Percentiles rank a stretch among this genome's conserved stretches.
Evolutionary conservation across 2,797 vertebrate species (phyloP).

Genomic region (Pempheris klunzingeri): DNA sequence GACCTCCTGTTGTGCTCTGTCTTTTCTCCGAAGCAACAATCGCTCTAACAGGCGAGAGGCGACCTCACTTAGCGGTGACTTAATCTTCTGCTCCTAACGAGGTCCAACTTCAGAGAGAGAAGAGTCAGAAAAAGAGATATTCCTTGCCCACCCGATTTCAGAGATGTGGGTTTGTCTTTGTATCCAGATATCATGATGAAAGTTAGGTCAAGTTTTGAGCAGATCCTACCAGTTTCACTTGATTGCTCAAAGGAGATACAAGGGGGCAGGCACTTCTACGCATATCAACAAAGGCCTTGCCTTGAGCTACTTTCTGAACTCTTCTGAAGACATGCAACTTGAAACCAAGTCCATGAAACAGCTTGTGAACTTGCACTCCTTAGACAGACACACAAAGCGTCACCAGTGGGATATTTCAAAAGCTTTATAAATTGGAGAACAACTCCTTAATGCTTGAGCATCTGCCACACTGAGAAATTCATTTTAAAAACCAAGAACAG

Average conservation of each 20-base stretch:
- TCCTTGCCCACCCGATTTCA: conserved; percentile 6
- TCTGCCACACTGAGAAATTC: background rate
- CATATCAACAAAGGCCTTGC: conserved; percentile 37
- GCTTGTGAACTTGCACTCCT: conserved; percentile 16
- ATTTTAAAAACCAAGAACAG: background rate
- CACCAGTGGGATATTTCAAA: conserved; percentile 16
- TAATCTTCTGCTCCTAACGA: conserved; percentile 39
- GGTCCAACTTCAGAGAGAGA: conserved; percentile 31
- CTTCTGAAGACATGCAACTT: conserved; percentile 5
- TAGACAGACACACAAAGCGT: background rate
- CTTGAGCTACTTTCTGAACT: conserved; percentile 44
- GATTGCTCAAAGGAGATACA: conserved; percentile 18
- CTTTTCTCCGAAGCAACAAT: conserved; percentile 28
- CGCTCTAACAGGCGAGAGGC: background rate
- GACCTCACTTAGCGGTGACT: conserved; percentile 6
- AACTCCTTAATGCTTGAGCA: conserved; percentile 11
- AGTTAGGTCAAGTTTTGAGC: background rate
- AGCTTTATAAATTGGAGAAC: conserved; percentile 15
- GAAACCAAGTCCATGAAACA: conserved; percentile 2
- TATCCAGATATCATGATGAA: conserved; percentile 13
- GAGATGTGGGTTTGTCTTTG: background rate
- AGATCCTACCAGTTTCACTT: conserved; percentile 18
- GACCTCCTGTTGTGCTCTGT: conserved; percentile 38
- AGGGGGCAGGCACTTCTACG: conserved; percentile 29
- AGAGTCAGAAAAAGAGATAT: conserved; percentile 13